phyloP scores from a whole-genome alignment of 2,797 vertebrate species.

The Eulemur mongoz region DNA sequence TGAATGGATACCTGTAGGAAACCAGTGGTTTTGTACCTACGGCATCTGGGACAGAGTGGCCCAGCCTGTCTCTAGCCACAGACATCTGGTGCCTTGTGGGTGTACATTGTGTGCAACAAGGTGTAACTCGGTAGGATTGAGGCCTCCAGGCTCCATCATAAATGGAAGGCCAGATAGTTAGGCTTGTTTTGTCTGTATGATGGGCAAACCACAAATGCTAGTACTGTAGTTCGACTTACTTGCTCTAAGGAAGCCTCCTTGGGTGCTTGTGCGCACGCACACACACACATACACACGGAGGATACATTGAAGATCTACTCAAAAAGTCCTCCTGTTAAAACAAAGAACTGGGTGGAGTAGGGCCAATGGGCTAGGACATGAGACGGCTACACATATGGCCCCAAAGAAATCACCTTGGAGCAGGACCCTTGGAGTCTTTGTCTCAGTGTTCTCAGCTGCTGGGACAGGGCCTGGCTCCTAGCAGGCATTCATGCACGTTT shows the following conservation, averaged over 20 bases:
- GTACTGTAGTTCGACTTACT: background rate
- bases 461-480: background rate
- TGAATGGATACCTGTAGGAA: background rate
- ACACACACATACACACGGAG: background rate
- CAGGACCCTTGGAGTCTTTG: background rate
- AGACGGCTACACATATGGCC: too few species aligned
- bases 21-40: fast-evolving
- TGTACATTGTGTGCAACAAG: background rate
- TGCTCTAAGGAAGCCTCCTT: background rate
- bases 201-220: background rate
- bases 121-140: background rate
- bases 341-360: background rate
- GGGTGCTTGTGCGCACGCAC: too few species aligned
- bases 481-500: background rate
- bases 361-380: background rate
- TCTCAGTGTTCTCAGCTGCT: background rate
- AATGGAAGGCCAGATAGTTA: background rate
- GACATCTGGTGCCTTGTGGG: background rate
- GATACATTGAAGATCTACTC: background rate
- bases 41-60: too few species aligned
- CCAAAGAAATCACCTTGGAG: background rate
- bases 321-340: background rate
- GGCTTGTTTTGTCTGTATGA: background rate
- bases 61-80: background rate
- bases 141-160: background rate